These are phyloP conservation scores for Cichladusa arquata DNA, from an alignment of 2,113 vertebrate genomes.

Conservation along the genomic window DNA sequence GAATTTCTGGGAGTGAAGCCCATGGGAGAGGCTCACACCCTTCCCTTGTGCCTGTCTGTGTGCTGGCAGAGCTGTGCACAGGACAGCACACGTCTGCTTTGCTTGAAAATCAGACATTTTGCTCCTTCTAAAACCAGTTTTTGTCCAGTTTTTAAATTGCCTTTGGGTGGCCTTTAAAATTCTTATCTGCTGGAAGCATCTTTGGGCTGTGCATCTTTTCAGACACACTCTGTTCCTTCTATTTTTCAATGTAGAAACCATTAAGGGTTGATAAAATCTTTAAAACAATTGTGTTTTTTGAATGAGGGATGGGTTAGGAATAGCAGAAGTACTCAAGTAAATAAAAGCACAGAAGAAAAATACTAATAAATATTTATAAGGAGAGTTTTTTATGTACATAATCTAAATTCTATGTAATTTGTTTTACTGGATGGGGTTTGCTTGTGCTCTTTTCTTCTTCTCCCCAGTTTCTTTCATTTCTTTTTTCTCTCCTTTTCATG, in stretches of 20 bases:
- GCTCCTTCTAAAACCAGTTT: not conserved
- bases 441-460: not conserved
- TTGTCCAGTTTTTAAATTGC: not conserved
- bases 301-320: not conserved
- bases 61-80: not conserved
- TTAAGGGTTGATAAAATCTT: not conserved
- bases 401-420: not conserved
- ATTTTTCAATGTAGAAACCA: not conserved
- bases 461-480: not conserved
- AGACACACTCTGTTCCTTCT: not conserved
- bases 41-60: rapidly evolving
- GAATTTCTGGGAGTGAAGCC: not conserved
- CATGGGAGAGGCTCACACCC: rapidly evolving
- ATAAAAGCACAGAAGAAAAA: not conserved
- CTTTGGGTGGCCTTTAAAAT: not conserved
- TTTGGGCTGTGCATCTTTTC: not conserved
- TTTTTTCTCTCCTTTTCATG: not conserved
- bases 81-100: not conserved
- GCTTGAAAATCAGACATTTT: not conserved
- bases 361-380: constrained; percentile 34
- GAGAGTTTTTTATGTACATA: not conserved
- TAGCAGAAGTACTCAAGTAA: not conserved
- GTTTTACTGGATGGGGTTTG: not conserved
- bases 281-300: not conserved
- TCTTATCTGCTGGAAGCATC: not conserved